Evolutionary conservation across 2,113 vertebrate species (phyloP).

Genomic region (Microcebus murinus): DNA sequence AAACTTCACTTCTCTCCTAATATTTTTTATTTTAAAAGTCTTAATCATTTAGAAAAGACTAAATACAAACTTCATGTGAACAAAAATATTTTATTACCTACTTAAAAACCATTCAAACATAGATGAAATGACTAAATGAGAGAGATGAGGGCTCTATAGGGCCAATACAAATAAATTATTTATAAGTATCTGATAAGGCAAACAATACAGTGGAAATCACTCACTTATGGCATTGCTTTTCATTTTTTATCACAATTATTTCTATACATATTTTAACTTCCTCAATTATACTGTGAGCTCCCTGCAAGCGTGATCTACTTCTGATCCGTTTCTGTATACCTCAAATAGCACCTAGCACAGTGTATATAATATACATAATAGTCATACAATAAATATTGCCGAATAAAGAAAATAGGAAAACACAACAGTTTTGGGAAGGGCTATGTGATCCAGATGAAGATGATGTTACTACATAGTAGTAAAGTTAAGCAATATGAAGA

Average conservation of each 20-base stretch:
- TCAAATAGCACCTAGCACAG: neutral
- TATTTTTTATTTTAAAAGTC: neutral
- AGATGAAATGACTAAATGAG: neutral
- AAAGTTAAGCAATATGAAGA: neutral
- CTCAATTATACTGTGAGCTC: neutral
- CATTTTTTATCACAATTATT: neutral
- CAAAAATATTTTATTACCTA: neutral
- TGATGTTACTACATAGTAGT: too few relatives aligned
- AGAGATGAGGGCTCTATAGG: neutral
- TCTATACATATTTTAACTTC: neutral
- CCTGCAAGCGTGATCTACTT: neutral
- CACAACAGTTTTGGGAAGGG: neutral
- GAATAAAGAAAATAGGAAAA: neutral
- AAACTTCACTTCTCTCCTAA: neutral
- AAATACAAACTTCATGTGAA: neutral
- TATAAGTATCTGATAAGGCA: neutral
- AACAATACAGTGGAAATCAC: neutral
- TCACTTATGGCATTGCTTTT: neutral
- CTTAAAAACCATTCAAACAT: neutral
- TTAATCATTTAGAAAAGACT: neutral
- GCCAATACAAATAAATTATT: neutral
- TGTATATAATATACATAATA: neutral
- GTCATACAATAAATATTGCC: neutral
- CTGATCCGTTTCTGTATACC: neutral
- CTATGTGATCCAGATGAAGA: neutral